These are phyloP conservation scores for Caenorhabditis sp. DNA, from an alignment of 2,888 invertebrate genomes.

Conservation along the genomic window DNA sequence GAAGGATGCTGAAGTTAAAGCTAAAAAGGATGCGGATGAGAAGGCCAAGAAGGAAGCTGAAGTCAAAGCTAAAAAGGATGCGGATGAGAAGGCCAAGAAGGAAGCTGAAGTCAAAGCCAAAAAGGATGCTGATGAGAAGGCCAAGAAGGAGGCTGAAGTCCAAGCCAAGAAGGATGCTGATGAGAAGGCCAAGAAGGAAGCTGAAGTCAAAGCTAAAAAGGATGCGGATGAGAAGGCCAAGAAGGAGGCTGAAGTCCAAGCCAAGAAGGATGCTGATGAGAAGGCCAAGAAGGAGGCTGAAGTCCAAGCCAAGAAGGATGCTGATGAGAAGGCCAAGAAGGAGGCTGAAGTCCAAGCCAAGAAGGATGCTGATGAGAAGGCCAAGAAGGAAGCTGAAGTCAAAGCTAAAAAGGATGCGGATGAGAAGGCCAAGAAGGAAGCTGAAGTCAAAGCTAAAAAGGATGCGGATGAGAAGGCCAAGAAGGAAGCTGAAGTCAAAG, in stretches of 20 bases:
- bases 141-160: not conserved
- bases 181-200: slow-evolving; percentile 7
- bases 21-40: not conserved
- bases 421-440: not conserved
- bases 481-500: slow-evolving; percentile 7
- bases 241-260: slow-evolving; percentile 8
- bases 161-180: slow-evolving; percentile 4
- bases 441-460: not conserved
- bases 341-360: slow-evolving; percentile 15
- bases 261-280: slow-evolving; percentile 8
- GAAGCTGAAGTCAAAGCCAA: slow-evolving; percentile 7
- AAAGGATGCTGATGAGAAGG: not conserved
- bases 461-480: slow-evolving; percentile 10
- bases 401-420: not conserved
- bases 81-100: slow-evolving; percentile 11
- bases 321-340: slow-evolving; percentile 14
- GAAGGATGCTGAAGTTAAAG: slow-evolving; percentile 10
- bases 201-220: slow-evolving; percentile 3
- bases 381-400: slow-evolving; percentile 8
- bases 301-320: not conserved
- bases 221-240: slow-evolving; percentile 7
- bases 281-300: slow-evolving; percentile 15
- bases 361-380: slow-evolving; percentile 12
- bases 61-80: slow-evolving; percentile 1
- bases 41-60: not conserved